Evolutionary conservation across 2,797 vertebrate species (phyloP).

Genomic region (Parambassis ranga): DNA sequence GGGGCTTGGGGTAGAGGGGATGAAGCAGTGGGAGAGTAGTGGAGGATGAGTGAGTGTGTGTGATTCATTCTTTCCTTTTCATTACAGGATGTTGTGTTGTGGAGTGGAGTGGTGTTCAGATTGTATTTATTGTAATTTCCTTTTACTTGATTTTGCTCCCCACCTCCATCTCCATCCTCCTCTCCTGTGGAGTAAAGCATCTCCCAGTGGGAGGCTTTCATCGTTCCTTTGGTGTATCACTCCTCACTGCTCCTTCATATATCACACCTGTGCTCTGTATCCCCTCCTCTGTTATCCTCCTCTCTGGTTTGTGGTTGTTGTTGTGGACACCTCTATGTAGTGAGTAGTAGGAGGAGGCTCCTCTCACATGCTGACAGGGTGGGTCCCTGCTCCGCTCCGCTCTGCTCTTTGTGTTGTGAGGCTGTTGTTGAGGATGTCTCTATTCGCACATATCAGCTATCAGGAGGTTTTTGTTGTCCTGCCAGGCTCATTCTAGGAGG

Average conservation of each 20-base stretch:
- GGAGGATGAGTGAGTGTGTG: background rate
- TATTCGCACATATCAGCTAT: background rate
- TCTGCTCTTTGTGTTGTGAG: conserved; percentile 71
- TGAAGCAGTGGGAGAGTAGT: conserved; percentile 11
- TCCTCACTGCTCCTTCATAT: background rate
- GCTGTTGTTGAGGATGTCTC: conserved; percentile 7
- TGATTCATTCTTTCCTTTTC: background rate
- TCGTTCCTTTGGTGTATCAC: conserved; percentile 31
- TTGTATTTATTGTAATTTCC: background rate
- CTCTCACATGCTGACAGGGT: conserved; percentile 66
- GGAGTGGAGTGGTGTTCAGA: background rate
- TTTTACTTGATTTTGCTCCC: background rate
- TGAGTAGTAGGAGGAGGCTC: conserved; percentile 64
- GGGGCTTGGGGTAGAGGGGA: background rate
- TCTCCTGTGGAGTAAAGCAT: background rate
- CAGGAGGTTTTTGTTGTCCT: background rate
- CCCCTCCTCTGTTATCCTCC: background rate
- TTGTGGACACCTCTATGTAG: conserved; percentile 33
- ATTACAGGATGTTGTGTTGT: background rate
- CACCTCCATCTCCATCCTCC: background rate
- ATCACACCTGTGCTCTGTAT: background rate
- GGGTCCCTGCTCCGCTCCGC: conserved; percentile 58
- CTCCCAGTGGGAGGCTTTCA: conserved; percentile 15
- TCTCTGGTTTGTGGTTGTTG: conserved; percentile 37
- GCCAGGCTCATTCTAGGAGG: background rate